These are phyloP conservation scores for Belgica antarctica DNA, from an alignment of 2,888 invertebrate species.

Conservation along the genomic window DNA sequence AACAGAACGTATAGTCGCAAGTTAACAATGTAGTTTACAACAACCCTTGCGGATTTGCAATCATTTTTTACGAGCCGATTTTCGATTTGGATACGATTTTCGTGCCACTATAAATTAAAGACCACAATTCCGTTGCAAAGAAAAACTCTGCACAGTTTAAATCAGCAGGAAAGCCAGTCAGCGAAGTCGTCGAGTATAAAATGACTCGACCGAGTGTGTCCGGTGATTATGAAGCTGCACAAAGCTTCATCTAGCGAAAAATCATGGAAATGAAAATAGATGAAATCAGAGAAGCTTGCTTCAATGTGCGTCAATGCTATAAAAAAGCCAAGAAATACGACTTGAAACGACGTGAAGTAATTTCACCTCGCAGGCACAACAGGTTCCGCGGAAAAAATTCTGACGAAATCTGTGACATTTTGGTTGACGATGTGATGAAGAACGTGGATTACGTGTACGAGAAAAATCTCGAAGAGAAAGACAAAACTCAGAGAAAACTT, in stretches of 20 bases:
- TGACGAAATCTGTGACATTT: conserved; percentile 36
- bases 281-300: conserved; percentile 33
- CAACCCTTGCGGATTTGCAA: conserved; percentile 39
- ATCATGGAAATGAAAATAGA: conserved; percentile 36
- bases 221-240: conserved; percentile 38
- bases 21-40: conserved; percentile 42
- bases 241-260: conserved; percentile 34
- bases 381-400: conserved; percentile 36
- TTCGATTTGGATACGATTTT: conserved; percentile 38
- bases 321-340: conserved; percentile 42
- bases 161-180: conserved; percentile 36
- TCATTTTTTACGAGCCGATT: conserved; percentile 42
- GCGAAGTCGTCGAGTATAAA: not conserved
- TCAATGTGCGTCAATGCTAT: conserved; percentile 28
- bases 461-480: conserved; percentile 34
- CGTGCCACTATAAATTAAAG: conserved; percentile 21
- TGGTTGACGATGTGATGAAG: conserved; percentile 43
- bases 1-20: conserved; percentile 37
- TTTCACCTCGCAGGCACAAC: conserved; percentile 18
- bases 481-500: conserved; percentile 27
- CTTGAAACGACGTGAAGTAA: conserved; percentile 35
- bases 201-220: not conserved
- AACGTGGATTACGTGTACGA: conserved; percentile 43
- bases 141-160: conserved; percentile 12
- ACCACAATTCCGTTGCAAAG: conserved; percentile 40